phyloP scores from a whole-genome alignment of 2,888 invertebrate species.

The Aleiodes leptofemur region DNA sequence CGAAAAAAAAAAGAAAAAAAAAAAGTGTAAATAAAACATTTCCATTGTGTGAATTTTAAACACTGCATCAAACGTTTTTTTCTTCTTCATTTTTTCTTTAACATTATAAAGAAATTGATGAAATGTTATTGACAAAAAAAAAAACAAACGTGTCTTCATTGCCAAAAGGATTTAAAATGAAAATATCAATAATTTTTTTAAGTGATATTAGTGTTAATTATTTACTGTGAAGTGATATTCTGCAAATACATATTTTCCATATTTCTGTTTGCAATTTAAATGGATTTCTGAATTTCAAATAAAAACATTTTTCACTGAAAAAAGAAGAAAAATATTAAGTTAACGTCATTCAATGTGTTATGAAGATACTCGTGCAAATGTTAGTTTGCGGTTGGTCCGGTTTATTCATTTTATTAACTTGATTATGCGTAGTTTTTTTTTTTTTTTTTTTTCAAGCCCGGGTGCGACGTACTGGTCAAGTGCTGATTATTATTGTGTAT shows the following conservation, averaged over 20 bases:
- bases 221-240: constrained; percentile 9
- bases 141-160: not conserved
- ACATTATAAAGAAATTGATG: too few species aligned
- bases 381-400: constrained; percentile 24
- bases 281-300: not conserved
- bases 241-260: not conserved
- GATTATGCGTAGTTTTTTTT: constrained; percentile 39
- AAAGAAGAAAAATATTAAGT: not conserved
- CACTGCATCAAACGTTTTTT: too few species aligned
- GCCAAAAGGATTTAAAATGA: not conserved
- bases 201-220: not conserved
- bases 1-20: too few species aligned
- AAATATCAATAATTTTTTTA: not conserved
- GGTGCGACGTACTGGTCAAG: constrained; percentile 37
- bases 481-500: constrained; percentile 29
- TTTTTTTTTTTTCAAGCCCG: constrained; percentile 20
- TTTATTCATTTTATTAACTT: constrained; percentile 45
- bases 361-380: constrained; percentile 7
- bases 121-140: too few species aligned
- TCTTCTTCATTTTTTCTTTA: too few species aligned
- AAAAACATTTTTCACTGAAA: not conserved
- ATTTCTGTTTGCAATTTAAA: not conserved
- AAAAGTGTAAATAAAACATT: constrained; percentile 4
- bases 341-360: not conserved
- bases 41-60: not conserved